phyloP scores from a whole-genome alignment of 2,113 vertebrate species.

The Melanerpes formicivorus region DNA sequence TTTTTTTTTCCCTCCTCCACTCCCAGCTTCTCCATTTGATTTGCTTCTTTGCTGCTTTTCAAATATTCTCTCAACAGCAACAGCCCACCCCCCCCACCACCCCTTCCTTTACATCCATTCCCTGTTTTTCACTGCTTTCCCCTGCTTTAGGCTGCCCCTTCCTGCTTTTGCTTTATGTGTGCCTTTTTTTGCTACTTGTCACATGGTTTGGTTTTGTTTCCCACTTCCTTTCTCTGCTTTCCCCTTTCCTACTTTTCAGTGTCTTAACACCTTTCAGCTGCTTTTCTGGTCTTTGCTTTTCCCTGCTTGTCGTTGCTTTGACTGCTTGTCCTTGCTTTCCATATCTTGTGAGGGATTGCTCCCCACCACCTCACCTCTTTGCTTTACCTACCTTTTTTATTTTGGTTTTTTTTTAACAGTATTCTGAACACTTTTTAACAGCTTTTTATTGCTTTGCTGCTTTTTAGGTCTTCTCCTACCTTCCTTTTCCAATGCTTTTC shows the following conservation, averaged over 20 bases:
- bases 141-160: background rate
- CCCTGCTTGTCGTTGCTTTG: background rate
- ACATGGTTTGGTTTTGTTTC: background rate
- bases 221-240: background rate
- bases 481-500: background rate
- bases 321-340: background rate
- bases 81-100: no score
- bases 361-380: background rate
- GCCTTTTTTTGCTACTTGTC: background rate
- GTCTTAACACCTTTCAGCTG: background rate
- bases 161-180: background rate
- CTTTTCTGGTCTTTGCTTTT: background rate
- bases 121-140: background rate
- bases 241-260: background rate
- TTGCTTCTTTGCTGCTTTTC: background rate
- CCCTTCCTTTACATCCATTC: background rate
- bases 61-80: background rate
- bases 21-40: background rate
- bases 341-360: background rate
- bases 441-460: background rate
- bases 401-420: background rate
- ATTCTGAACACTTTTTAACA: background rate
- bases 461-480: background rate
- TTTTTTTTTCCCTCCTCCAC: fast-evolving
- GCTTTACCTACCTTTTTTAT: background rate